These are phyloP conservation scores for Anthopleura sola DNA, from an alignment of 64 coral and sea anemone genomes.

Conservation along the genomic window DNA sequence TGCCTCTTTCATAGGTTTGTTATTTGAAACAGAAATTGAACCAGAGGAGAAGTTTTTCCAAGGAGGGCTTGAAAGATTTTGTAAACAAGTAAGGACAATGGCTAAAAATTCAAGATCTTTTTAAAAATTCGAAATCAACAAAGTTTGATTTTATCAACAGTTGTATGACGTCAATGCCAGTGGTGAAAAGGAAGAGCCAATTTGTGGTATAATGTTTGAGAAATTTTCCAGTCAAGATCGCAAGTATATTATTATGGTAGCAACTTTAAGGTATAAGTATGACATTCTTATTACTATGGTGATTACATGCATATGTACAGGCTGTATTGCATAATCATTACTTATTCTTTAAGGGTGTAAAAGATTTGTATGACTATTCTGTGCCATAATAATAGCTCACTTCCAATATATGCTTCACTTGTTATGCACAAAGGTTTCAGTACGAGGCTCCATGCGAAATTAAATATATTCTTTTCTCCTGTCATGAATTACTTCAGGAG, in stretches of 20 bases:
- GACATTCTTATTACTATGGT: not conserved
- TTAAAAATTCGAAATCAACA: not conserved
- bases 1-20: conserved; percentile 38
- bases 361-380: no score
- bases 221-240: conserved; percentile 70
- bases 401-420: no score
- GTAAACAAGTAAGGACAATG: conserved; percentile 51
- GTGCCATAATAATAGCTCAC: no score
- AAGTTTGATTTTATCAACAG: conserved; percentile 8
- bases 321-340: not conserved
- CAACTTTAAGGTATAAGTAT: conserved; percentile 61
- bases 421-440: no score
- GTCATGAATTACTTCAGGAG: no score
- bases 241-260: conserved; percentile 89
- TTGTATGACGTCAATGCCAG: conserved; percentile 81
- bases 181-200: conserved; percentile 78
- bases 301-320: no score
- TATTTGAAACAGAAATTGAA: conserved; percentile 90
- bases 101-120: not conserved
- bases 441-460: no score
- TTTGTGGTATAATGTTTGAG: conserved; percentile 97
- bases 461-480: no score
- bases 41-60: conserved; percentile 93
- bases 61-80: conserved; percentile 82
- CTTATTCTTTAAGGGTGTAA: not conserved